Evolutionary conservation across 1,140 invertebrate species (phyloP).

Genomic region (Nasonia giraulti): DNA sequence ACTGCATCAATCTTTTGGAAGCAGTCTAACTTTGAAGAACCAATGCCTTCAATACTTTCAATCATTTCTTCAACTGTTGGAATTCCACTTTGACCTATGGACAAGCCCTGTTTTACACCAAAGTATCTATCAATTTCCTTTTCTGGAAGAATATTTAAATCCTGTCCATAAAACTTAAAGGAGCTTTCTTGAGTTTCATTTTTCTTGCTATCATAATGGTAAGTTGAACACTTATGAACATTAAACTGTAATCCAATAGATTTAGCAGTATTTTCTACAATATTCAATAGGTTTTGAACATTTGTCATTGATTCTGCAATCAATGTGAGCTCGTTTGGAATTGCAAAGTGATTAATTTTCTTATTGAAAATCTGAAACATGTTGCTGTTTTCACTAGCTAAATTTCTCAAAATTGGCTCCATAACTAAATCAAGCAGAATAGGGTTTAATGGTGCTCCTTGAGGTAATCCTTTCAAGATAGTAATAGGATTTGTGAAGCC

Average conservation of each 20-base stretch:
- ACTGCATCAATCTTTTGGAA: slow-evolving; percentile 18
- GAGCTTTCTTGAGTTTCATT: background rate
- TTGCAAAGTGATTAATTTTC: slow-evolving; percentile 31
- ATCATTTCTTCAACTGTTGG: slow-evolving; percentile 22
- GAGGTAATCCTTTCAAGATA: slow-evolving; percentile 19
- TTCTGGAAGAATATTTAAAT: slow-evolving; percentile 7
- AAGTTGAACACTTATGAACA: slow-evolving; percentile 11
- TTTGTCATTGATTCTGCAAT: slow-evolving; percentile 23
- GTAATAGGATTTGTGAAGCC: slow-evolving; percentile 3
- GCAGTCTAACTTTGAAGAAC: background rate
- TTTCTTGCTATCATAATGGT: slow-evolving; percentile 7
- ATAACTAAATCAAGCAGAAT: slow-evolving; percentile 28
- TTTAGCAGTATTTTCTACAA: slow-evolving; percentile 17
- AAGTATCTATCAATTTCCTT: slow-evolving; percentile 7
- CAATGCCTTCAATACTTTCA: slow-evolving; percentile 1
- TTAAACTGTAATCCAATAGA: slow-evolving; percentile 36
- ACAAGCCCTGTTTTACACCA: slow-evolving; percentile 28
- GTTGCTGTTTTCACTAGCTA: background rate
- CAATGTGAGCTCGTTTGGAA: slow-evolving; percentile 29
- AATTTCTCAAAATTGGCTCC: slow-evolving; percentile 23
- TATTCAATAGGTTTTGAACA: slow-evolving; percentile 16
- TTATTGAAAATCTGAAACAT: slow-evolving; percentile 9
- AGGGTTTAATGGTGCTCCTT: slow-evolving; percentile 20
- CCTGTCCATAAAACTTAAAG: slow-evolving; percentile 17
- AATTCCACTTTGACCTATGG: slow-evolving; percentile 21